Evolutionary conservation across 2,888 invertebrate genomes (phyloP).

Genomic region (Polyommatus icarus): DNA sequence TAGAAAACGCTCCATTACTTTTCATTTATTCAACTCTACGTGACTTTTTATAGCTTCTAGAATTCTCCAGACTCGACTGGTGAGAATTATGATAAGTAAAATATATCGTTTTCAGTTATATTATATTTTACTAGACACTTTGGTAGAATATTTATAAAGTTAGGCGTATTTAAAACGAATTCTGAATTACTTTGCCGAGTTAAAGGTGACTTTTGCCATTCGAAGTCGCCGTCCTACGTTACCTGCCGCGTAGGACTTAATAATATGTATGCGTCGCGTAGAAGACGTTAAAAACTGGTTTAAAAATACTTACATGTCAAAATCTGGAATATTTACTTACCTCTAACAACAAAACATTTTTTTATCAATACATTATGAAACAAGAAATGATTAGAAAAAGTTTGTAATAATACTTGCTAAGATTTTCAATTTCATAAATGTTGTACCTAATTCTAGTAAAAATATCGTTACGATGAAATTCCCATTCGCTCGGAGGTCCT

Average conservation of each 20-base stretch:
- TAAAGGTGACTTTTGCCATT: background rate
- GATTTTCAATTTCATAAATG: background rate
- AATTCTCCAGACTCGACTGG: conserved; percentile 13
- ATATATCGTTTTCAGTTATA: background rate
- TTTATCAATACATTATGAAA: background rate
- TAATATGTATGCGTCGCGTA: no score
- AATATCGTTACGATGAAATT: background rate
- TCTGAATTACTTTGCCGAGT: background rate
- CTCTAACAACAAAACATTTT: background rate
- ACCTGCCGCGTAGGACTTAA: background rate
- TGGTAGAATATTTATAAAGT: background rate
- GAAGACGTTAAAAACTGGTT: no score
- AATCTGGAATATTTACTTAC: background rate
- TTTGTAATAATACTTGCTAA: background rate
- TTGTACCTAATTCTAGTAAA: background rate
- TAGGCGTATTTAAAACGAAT: background rate
- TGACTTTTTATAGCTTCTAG: conserved; percentile 22
- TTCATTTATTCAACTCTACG: conserved; percentile 24
- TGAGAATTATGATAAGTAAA: conserved; percentile 17
- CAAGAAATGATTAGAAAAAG: background rate
- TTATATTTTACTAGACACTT: background rate
- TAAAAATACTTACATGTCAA: background rate
- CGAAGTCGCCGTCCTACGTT: background rate
- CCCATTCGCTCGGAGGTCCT: background rate
- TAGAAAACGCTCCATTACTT: conserved; percentile 24